Evolutionary conservation across 2,888 invertebrate genomes (phyloP), one percentile per base, ranked within the genome.

Genomic region (Dascillus cervinus): DNA sequence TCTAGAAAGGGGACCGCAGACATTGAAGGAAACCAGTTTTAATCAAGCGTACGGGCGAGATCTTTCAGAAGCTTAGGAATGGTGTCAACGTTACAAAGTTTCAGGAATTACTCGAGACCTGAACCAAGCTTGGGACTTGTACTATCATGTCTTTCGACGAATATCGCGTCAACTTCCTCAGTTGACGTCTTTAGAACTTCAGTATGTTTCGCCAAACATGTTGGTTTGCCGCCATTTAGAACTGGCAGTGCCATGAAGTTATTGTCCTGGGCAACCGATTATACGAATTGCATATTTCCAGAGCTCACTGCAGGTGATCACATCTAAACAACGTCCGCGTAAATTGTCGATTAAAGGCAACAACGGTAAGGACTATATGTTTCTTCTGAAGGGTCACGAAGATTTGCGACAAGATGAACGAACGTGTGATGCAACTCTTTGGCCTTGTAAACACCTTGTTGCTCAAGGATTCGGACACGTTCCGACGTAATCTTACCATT

Each of bases 381-480:
- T 98, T 72, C 70, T 99, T 17, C 71, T 99, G 40, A 99, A 99
- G 65, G 98, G 98, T 0, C 98, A 99, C 65, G 98, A 99, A 66
- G 98, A 99, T 71, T 69, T 98, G 35, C 74, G 98, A 1, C 98
- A 99, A 62, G 98, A 99, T 64, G 98, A 99, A n/a, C n/a, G n/a
- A n/a, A 64, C 72, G 98, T 27, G 98, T 97, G 4, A 97, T 97
- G 97, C 98, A 99, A 64, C 73, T 90, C 2, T 40, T 40, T 26
- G 40, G 40, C 4, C 73, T 98, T 34, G 95, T 97, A 31, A 99
- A 99, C 64, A 95, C 96, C 0, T 67, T 99, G 11, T 72, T 99
- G 1, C 75, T 92, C 25, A 89, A 90, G 49, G 94, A 98, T 68
- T 90, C 94, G 0, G 94, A 96, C 57, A 99, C 98, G 0, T 92